Conservation (phyloP, 2,113 vertebrate species). For the Mohoua ochrocephala region DNA sequence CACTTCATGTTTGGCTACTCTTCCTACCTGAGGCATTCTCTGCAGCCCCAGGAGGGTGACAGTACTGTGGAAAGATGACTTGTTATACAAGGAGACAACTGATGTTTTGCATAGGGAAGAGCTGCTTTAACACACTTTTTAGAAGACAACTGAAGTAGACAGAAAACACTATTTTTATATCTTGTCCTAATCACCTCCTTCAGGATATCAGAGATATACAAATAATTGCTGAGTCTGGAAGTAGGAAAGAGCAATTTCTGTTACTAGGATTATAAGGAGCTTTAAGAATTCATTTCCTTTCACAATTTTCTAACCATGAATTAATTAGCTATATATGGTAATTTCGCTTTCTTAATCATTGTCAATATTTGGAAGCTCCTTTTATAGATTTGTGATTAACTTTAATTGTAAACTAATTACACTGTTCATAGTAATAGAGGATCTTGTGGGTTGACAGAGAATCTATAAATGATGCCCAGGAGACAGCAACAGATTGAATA, state of each 20-base stretch:
- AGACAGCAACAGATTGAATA: slow-evolving; percentile 48
- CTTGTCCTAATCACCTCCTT: background rate
- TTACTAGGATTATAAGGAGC: slow-evolving; percentile 33
- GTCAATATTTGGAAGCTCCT: slow-evolving; percentile 71
- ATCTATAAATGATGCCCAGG: slow-evolving; percentile 60
- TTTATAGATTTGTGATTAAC: slow-evolving; percentile 75
- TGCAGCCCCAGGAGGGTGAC: background rate
- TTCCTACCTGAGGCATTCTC: background rate
- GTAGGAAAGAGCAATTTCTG: slow-evolving; percentile 1
- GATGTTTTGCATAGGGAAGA: background rate
- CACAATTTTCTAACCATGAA: slow-evolving; percentile 47
- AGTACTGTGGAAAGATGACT: background rate
- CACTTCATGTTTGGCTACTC: background rate
- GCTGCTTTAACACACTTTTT: background rate
- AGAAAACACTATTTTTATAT: background rate
- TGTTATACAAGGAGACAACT: background rate
- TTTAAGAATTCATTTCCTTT: slow-evolving; percentile 54
- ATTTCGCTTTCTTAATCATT: slow-evolving; percentile 59
- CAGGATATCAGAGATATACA: background rate
- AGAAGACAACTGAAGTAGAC: background rate
- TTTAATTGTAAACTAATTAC: slow-evolving; percentile 74
- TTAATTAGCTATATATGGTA: slow-evolving; percentile 64
- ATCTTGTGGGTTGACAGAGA: slow-evolving; percentile 48
- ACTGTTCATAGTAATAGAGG: slow-evolving; percentile 54
- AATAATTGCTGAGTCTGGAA: background rate